phyloP scores from a whole-genome alignment of 2,888 invertebrate genomes.

The Perizoma flavofasciatum region DNA sequence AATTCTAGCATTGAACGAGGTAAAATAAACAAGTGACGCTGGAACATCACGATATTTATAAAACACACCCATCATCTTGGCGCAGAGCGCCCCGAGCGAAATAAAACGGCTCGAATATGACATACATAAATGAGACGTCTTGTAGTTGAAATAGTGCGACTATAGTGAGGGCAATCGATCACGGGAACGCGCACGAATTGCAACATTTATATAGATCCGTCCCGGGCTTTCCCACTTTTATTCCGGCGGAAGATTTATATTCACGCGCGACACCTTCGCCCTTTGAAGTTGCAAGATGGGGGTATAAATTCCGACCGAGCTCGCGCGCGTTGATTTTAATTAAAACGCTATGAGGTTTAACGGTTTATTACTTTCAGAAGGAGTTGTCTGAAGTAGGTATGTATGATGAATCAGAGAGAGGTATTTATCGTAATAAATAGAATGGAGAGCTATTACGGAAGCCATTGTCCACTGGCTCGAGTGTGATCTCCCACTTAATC shows the following conservation, averaged over 20 bases:
- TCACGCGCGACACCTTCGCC: constrained; percentile 73
- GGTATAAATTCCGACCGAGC: constrained; percentile 70
- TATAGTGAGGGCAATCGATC: constrained; percentile 72
- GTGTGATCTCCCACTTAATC: constrained; percentile 76
- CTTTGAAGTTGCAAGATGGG: constrained; percentile 76
- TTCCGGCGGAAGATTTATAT: constrained; percentile 74
- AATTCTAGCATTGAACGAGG: constrained; percentile 41
- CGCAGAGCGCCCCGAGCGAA: constrained; percentile 52
- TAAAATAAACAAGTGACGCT: constrained; percentile 46
- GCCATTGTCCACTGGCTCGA: constrained; percentile 59
- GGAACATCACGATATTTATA: constrained; percentile 49
- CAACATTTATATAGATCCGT: constrained; percentile 75
- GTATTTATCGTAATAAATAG: constrained; percentile 43
- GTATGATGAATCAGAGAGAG: constrained; percentile 41
- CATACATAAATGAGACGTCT: constrained; percentile 72
- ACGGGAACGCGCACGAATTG: constrained; percentile 67
- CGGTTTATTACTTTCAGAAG: constrained; percentile 47
- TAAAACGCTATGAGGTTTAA: constrained; percentile 70
- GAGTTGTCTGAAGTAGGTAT: constrained; percentile 25
- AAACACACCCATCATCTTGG: constrained; percentile 52
- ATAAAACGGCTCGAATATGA: constrained; percentile 68
- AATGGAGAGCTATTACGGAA: constrained; percentile 67
- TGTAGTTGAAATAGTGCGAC: constrained; percentile 71
- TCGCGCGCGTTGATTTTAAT: constrained; percentile 72
- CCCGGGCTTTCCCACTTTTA: constrained; percentile 66